Percentiles rank a stretch among this genome's conserved stretches.
Evolutionary conservation across 1,140 invertebrate genomes (phyloP).

Genomic region (Trichomalopsis sarcophagae): DNA sequence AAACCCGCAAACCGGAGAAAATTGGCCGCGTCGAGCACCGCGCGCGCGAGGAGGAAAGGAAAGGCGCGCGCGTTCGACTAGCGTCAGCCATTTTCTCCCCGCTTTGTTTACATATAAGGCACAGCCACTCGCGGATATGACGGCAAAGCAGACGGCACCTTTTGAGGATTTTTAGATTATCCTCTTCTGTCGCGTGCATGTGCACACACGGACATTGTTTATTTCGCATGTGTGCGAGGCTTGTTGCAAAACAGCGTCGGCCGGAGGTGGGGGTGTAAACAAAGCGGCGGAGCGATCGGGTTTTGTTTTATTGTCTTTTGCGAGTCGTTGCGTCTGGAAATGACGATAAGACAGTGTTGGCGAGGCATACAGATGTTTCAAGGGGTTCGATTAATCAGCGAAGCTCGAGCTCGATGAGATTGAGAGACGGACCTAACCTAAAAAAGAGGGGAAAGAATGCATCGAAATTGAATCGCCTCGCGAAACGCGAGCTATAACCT

Average conservation of each 20-base stretch:
- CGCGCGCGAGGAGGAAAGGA: slow-evolving; percentile 18
- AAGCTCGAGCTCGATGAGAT: too few species aligned
- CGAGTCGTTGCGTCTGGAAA: too few species aligned
- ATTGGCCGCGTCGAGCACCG: not conserved
- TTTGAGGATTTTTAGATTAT: not conserved
- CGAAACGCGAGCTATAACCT: too few species aligned
- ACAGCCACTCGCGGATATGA: slow-evolving; percentile 33
- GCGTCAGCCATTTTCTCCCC: slow-evolving; percentile 61
- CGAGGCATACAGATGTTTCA: too few species aligned
- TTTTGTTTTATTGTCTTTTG: too few species aligned
- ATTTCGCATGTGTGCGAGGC: not conserved
- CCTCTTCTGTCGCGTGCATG: not conserved
- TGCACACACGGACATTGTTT: not conserved
- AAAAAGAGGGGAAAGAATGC: too few species aligned
- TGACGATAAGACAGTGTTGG: too few species aligned
- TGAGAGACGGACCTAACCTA: too few species aligned
- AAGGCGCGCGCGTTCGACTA: not conserved
- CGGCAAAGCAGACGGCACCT: not conserved
- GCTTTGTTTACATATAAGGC: slow-evolving; percentile 64
- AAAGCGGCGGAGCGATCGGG: not conserved
- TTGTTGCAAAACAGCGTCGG: too few species aligned
- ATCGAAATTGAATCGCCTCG: too few species aligned
- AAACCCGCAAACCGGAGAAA: not conserved
- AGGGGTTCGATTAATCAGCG: too few species aligned
- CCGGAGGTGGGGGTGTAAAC: not conserved